phyloP scores from a whole-genome alignment of 1,140 invertebrate species.

The Drosophila aff. region DNA sequence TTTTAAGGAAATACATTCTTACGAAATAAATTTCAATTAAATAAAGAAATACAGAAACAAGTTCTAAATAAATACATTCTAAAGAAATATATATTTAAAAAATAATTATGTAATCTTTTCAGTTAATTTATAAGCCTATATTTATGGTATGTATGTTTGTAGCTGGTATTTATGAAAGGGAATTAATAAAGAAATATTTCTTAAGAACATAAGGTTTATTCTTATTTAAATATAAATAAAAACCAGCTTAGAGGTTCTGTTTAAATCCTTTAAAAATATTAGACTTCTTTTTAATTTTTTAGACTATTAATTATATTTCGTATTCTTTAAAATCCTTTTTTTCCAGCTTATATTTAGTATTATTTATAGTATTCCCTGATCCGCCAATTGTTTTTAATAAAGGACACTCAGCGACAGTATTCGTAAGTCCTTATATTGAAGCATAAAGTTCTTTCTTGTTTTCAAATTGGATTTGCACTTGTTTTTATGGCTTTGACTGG shows the following conservation, averaged over 20 bases:
- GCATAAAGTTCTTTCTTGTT: constrained; percentile 45
- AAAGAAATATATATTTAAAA: too few relatives aligned
- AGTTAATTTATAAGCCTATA: neutral
- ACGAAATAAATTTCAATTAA: neutral
- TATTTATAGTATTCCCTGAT: neutral
- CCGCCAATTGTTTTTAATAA: constrained; percentile 1
- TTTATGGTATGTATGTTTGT: neutral
- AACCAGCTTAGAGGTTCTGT: too few relatives aligned
- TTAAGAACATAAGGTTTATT: neutral
- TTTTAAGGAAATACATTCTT: neutral
- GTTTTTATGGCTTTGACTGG: constrained; percentile 66
- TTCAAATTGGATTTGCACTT: constrained; percentile 82
- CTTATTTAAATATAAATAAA: neutral
- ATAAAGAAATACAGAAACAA: too few relatives aligned
- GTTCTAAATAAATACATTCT: too few relatives aligned
- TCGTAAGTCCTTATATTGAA: constrained; percentile 19
- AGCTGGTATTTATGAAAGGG: neutral
- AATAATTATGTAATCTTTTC: neutral
- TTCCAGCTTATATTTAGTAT: neutral
- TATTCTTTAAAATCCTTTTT: neutral
- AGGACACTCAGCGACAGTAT: constrained; percentile 12
- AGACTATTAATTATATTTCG: neutral
- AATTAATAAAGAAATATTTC: neutral
- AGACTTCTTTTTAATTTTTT: neutral
- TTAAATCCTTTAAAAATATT: neutral